Evolutionary conservation across 2,797 vertebrate genomes (phyloP), one percentile per base, ranked within the genome.

Genomic region (Squalus acanthias): DNA sequence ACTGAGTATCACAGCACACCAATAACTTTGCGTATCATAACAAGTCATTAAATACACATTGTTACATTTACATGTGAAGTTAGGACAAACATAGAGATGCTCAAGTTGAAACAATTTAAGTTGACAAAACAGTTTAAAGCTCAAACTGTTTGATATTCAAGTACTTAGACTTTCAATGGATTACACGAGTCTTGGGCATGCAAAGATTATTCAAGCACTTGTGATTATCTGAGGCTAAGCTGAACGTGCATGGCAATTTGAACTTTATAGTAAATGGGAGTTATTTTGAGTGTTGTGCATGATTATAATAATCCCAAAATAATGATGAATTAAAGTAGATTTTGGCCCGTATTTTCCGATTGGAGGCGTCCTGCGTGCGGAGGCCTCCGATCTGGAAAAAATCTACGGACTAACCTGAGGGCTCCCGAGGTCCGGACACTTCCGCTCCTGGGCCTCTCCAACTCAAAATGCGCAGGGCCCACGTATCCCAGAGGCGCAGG

Each of bases 51-150:
- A 95, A 76, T 24, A 63, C 12, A 57, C 26, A 53, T 92, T 95
- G 26, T 7, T 53, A 74, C 46, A 72, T 33, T 95, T 74, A 33
- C 70, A 74, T 29, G 39, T 95, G 50, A 95, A 53, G 67, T 74
- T 95, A 74, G 46, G 70, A 76, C 70, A 76, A 95, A 74, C 50
- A 92, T 95, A 17, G 26, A 95, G 39, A 95, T 95, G 63, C 92
- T 94, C 65, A 39, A 50, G 22, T 50, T 46, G 46, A 60, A 60
- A 91, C 26, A n/a, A 39, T 95, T 95, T 7, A 74, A 74, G 70
- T 74, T 74, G 94, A 72, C 70, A 74, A 95, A 72, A 74, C 12
- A 95, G 53, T 22, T 95, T 76, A 60, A 33, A 74, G 39, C 70
- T 95, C 94, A 50, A 95, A 76, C 63, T 60, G 2, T 57, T 76